A percentile compares a stretch with the other conserved stretches of the same genome.
These are phyloP conservation scores for Miniopterus natalensis DNA, from an alignment of 2,113 vertebrate species.

Conservation along the genomic window DNA sequence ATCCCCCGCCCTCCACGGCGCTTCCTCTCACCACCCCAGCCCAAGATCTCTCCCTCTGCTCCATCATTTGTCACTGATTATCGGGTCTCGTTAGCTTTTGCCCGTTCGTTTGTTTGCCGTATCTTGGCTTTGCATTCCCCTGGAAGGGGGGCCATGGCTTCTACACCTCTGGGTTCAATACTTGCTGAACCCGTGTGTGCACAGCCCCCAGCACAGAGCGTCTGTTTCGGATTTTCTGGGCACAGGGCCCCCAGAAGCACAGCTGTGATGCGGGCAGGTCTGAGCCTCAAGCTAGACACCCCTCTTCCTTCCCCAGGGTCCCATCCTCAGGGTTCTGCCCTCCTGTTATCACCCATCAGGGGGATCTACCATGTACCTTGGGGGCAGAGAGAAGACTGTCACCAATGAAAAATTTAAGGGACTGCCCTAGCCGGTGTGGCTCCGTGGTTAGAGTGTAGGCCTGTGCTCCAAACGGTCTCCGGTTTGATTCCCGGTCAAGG, in stretches of 20 bases:
- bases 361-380: not conserved
- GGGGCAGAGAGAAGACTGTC: not conserved
- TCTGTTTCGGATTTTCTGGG: not conserved
- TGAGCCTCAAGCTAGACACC: not conserved
- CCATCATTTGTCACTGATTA: not conserved
- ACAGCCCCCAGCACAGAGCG: not conserved
- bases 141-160: not conserved
- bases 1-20: not conserved
- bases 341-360: not conserved
- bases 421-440: not conserved
- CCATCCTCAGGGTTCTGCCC: not conserved
- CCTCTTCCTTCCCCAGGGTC: not conserved
- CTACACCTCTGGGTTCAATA: not conserved
- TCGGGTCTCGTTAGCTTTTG: not conserved
- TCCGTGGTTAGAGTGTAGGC: too few relatives aligned
- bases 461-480: too few relatives aligned
- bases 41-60: not conserved
- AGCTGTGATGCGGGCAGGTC: not conserved
- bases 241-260: accelerated
- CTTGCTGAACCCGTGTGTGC: not conserved
- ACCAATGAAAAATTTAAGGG: not conserved
- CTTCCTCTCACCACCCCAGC: not conserved
- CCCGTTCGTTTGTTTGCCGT: not conserved
- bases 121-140: not conserved
- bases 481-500: too few relatives aligned